Conservation (phyloP, 53 echinoderm and acorn worm species). For the Crossaster papposus region DNA sequence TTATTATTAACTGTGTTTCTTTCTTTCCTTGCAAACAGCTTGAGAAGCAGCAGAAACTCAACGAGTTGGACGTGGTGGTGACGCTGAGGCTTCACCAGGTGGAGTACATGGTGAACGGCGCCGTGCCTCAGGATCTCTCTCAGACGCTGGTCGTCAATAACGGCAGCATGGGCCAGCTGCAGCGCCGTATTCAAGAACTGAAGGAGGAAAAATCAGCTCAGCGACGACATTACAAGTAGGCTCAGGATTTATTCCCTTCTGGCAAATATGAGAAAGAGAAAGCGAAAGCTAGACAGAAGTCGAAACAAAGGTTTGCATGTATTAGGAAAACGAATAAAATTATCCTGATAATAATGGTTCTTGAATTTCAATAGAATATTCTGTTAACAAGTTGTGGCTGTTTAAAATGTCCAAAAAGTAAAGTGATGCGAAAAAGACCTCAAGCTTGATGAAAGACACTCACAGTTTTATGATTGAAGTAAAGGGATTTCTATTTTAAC, state of each 20-base stretch:
- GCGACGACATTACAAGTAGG: conserved; percentile 93
- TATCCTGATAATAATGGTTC: not conserved
- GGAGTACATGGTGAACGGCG: conserved; percentile 89
- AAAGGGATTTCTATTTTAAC: no score
- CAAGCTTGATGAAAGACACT: no score
- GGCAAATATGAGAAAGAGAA: not conserved
- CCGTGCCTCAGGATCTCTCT: conserved; percentile 83
- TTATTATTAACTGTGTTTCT: not conserved
- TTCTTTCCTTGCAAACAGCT: conserved; percentile 53
- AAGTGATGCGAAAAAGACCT: no score
- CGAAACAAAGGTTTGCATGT: not conserved
- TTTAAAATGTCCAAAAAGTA: no score
- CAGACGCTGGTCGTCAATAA: conserved; percentile 89
- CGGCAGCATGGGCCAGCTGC: conserved; percentile 73
- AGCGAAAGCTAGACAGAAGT: no score
- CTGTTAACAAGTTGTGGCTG: no score
- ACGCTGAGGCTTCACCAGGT: conserved; percentile 90
- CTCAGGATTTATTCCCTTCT: not conserved
- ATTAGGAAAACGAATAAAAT: not conserved
- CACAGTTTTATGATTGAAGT: no score
- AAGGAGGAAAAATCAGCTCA: conserved; percentile 94
- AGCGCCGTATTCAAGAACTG: conserved; percentile 85
- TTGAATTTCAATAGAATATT: no score
- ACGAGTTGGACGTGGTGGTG: conserved; percentile 91
- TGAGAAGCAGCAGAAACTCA: conserved; percentile 96